Conservation (phyloP, 1,140 invertebrate species). For the Heterodera schachtii region DNA sequence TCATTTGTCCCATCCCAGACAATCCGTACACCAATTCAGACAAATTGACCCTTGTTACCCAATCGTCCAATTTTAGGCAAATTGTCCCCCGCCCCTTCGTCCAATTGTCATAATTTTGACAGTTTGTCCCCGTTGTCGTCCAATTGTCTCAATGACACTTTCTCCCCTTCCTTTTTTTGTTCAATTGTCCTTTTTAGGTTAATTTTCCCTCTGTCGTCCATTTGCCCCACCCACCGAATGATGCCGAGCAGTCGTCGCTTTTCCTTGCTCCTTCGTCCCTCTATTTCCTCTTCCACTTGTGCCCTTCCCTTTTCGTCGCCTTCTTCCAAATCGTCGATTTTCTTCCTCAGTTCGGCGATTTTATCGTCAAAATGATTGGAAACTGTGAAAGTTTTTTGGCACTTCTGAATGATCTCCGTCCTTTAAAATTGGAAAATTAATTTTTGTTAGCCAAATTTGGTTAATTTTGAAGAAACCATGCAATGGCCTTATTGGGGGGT, state of each 20-base stretch:
- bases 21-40: background rate
- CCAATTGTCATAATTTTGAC: background rate
- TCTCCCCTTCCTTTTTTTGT: background rate
- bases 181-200: background rate
- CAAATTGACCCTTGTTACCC: background rate
- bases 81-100: background rate
- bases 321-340: constrained; percentile 25
- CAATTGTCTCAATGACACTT: background rate
- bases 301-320: constrained; percentile 16
- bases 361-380: constrained; percentile 35
- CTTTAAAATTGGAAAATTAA: constrained; percentile 1
- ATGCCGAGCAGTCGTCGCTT: constrained; percentile 40
- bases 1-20: background rate
- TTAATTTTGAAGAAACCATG: no score
- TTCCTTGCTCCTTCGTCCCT: constrained; percentile 27
- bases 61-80: background rate
- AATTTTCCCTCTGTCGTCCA: background rate
- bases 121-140: background rate
- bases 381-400: constrained; percentile 45
- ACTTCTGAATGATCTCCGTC: constrained; percentile 40
- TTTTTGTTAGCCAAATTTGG: no score
- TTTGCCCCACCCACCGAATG: constrained; percentile 23
- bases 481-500: no score
- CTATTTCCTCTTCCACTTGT: constrained; percentile 34
- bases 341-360: constrained; percentile 28